A percentile compares a stretch with the other conserved stretches of the same genome.
Conservation (phyloP, 2,797 vertebrate genomes). For the Heliangelus exortis region DNA sequence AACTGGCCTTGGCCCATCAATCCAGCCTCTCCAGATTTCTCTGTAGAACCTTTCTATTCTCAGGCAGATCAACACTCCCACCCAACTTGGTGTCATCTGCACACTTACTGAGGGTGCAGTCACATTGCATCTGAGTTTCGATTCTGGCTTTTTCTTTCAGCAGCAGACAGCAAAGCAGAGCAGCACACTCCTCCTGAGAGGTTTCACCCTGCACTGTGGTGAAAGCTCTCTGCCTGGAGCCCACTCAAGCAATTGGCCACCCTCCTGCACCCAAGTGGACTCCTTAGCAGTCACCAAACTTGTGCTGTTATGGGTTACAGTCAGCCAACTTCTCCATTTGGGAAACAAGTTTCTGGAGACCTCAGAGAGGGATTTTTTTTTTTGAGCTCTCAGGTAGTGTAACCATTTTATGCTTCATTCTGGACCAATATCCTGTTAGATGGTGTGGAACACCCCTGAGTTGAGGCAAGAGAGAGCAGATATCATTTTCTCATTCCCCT, state of each 20-base stretch:
- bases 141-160: background rate
- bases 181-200: background rate
- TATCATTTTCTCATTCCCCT: background rate
- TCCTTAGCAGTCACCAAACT: background rate
- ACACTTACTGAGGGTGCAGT: too few species aligned
- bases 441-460: background rate
- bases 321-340: background rate
- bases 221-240: background rate
- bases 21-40: too few species aligned
- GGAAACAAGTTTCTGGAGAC: background rate
- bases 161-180: background rate
- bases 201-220: rapidly evolving
- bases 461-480: background rate
- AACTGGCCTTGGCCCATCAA: too few species aligned
- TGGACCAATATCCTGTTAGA: background rate
- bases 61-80: too few species aligned
- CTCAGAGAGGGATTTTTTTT: background rate
- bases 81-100: too few species aligned
- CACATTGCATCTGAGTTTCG: background rate
- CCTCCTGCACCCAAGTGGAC: background rate
- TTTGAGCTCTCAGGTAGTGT: background rate
- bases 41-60: too few species aligned
- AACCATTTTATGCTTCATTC: background rate
- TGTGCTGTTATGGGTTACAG: background rate
- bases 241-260: background rate